These are phyloP conservation scores for Psilopogon haemacephalus DNA, from an alignment of 2,113 vertebrate genomes.

Conservation along the genomic window DNA sequence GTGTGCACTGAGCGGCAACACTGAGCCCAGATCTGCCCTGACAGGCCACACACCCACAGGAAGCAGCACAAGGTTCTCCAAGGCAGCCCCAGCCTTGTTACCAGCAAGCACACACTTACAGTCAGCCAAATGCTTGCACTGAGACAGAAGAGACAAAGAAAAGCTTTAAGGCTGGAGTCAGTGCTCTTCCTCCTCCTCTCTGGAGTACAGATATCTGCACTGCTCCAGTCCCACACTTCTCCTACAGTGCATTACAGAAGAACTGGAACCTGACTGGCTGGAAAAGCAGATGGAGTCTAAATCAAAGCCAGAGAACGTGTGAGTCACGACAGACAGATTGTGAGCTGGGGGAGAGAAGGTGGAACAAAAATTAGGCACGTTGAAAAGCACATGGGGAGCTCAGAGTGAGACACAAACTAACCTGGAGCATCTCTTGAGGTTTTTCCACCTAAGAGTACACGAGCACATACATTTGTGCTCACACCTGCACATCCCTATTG, in stretches of 20 bases:
- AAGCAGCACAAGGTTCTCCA: background rate
- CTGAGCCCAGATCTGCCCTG: background rate
- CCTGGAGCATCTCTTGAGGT: background rate
- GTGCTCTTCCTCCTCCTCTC: background rate
- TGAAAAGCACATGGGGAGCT: background rate
- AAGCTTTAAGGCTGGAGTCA: background rate
- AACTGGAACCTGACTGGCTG: slow-evolving; percentile 20
- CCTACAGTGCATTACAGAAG: background rate
- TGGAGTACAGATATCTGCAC: background rate
- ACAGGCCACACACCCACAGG: background rate
- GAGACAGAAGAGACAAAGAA: background rate
- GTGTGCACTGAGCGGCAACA: background rate
- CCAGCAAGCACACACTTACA: background rate
- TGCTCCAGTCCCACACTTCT: slow-evolving; percentile 40
- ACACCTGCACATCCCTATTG: background rate
- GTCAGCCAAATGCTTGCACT: background rate
- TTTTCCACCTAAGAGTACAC: background rate
- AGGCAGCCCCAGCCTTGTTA: background rate
- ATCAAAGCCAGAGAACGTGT: slow-evolving; percentile 17
- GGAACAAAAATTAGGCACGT: background rate
- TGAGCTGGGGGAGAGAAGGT: slow-evolving; percentile 11
- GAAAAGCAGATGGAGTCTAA: slow-evolving; percentile 54
- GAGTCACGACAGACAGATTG: slow-evolving; percentile 57
- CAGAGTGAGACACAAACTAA: background rate
- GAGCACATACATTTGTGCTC: background rate